Evolutionary conservation across 2,888 invertebrate genomes (phyloP).

Genomic region (Lepetodrilus schrolli): DNA sequence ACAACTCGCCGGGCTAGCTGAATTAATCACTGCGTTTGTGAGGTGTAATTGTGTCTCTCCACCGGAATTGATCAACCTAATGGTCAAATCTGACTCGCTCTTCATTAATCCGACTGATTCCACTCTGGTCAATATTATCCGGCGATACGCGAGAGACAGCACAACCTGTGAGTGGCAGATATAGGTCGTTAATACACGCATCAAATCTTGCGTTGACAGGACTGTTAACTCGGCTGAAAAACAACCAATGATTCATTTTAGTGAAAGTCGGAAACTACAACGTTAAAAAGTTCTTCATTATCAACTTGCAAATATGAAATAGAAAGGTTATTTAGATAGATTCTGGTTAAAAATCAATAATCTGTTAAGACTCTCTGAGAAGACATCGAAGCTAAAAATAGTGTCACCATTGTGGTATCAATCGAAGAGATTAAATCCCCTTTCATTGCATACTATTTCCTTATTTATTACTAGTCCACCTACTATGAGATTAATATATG

Average conservation of each 20-base stretch:
- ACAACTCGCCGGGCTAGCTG: background rate
- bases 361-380: too few relatives aligned
- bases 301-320: too few relatives aligned
- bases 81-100: constrained; percentile 23
- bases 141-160: background rate
- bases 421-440: too few relatives aligned
- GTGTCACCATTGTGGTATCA: too few relatives aligned
- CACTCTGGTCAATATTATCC: constrained; percentile 7
- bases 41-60: constrained; percentile 20
- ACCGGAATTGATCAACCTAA: constrained; percentile 17
- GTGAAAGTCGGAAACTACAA: too few relatives aligned
- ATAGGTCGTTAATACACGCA: constrained; percentile 17
- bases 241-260: background rate
- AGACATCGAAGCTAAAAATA: too few relatives aligned
- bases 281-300: too few relatives aligned
- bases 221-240: background rate
- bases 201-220: constrained; percentile 11
- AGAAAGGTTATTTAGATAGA: too few relatives aligned
- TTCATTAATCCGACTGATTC: constrained; percentile 1
- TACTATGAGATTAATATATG: too few relatives aligned
- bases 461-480: too few relatives aligned
- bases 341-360: too few relatives aligned
- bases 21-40: constrained; percentile 18
- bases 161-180: background rate
- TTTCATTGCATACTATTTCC: too few relatives aligned